phyloP scores from a whole-genome alignment of 1,140 invertebrate genomes.

The Streblospio benedicti region DNA sequence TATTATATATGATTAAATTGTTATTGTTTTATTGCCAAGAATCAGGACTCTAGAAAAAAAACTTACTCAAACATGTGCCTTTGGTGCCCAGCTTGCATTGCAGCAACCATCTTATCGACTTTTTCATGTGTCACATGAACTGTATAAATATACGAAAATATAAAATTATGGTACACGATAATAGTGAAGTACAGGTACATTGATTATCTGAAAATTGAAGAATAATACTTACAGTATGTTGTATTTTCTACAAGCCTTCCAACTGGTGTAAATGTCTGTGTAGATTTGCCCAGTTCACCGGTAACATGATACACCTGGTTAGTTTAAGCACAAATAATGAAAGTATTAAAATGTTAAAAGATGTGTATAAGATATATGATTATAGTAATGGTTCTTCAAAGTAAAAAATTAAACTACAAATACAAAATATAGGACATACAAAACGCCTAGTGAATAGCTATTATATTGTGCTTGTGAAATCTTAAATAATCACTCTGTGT shows the following conservation, averaged over 20 bases:
- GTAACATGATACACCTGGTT: constrained; percentile 60
- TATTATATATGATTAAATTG: no score
- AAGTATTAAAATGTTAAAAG: background rate
- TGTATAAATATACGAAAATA: constrained; percentile 15
- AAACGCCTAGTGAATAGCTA: no score
- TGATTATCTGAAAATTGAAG: background rate
- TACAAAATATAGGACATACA: background rate
- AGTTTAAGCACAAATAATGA: constrained; percentile 5
- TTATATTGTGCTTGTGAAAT: no score
- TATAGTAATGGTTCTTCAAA: background rate
- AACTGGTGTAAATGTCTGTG: constrained; percentile 62
- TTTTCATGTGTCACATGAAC: constrained; percentile 56
- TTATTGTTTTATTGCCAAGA: no score
- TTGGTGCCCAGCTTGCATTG: constrained; percentile 73
- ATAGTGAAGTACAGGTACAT: background rate
- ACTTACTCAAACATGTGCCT: constrained; percentile 72
- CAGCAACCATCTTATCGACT: constrained; percentile 62
- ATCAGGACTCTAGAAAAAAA: no score
- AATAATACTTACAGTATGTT: constrained; percentile 51
- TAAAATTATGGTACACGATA: background rate
- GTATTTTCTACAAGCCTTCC: constrained; percentile 65
- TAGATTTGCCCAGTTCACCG: constrained; percentile 68
- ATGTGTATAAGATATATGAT: background rate
- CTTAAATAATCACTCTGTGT: no score
- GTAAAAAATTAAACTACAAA: background rate